Evolutionary conservation across 2,888 invertebrate genomes (phyloP).

Genomic region (Cacoxenus indagator): DNA sequence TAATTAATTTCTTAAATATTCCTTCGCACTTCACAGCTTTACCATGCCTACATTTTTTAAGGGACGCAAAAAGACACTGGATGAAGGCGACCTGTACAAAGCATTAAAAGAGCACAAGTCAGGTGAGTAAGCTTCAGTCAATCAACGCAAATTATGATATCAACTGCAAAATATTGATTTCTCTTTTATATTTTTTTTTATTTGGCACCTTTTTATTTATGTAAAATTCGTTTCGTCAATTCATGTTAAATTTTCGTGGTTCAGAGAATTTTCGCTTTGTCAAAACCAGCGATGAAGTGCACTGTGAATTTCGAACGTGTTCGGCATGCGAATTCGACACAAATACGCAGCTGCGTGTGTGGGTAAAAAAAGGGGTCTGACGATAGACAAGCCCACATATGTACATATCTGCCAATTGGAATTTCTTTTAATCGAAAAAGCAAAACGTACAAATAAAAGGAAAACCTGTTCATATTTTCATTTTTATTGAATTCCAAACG

Average conservation of each 20-base stretch:
- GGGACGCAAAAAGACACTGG: constrained; percentile 81
- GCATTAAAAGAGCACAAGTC: constrained; percentile 80
- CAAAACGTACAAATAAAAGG: neutral
- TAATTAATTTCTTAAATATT: neutral
- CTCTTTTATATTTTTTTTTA: neutral
- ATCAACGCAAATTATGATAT: neutral
- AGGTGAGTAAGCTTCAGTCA: constrained; percentile 52
- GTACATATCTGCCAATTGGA: too few species aligned
- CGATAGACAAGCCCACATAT: neutral
- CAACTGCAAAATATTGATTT: neutral
- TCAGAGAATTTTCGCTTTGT: constrained; percentile 6
- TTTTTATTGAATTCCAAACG: neutral
- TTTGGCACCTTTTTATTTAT: neutral
- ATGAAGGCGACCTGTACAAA: constrained; percentile 81
- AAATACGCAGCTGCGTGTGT: neutral
- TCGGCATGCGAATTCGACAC: neutral
- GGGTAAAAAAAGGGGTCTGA: neutral
- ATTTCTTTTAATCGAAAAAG: neutral
- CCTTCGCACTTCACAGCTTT: constrained; percentile 74
- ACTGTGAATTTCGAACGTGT: constrained; percentile 2
- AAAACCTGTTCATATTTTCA: neutral
- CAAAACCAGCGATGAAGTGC: neutral
- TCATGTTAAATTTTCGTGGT: neutral
- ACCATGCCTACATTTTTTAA: constrained; percentile 82
- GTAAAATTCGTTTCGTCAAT: neutral